Base-by-base conservation (phyloP, 2,888 invertebrate species). In the Dexiosoma caninum region DNA sequence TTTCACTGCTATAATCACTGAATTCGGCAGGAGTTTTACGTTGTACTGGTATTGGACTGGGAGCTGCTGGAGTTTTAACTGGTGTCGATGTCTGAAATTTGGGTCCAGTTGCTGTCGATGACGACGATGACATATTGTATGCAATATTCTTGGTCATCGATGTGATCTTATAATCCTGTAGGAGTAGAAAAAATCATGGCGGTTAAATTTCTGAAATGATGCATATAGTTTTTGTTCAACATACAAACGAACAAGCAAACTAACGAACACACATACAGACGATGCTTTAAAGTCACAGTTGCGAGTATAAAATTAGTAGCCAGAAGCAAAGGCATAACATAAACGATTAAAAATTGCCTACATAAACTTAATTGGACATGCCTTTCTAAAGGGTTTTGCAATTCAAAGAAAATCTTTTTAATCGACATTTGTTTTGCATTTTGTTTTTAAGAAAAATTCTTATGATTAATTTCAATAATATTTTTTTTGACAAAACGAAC, bases 1-100 rank as follows among this genome's bases (percentile, higher is more conserved):
- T 92, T 86, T 95, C 94, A 85, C 94, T 94, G 89, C 94, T 94
- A 86, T 94, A 94, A 86, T 94, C 94, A 85, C 93, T 94, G 87
- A 94, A 94, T 35, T 90, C 89, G 2, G 88, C 88, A 0, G 89
- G 89, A 2, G 88, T 88, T 69, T 87, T 89, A 12, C 85, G 84
- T 46, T 81, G 81, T 89, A 92, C 94, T 23, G 93, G 93, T 49
- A 78, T 74, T 70, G 94, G 94, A 88, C 92, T 93, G 23, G 92
- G 92, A 59, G 92, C 92, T 30, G 89, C 91, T 16, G 85, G 82
- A 6, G 84, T 80, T 76, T 85, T 84, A 10, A 84, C 70, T 69
- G 89, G 82, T 78, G 82, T 83, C 37, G 84, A 51, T n/a, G n/a
- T n/a, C 2, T 70, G 82, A 10, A 72, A 81, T 44, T 81, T 42